Percentiles rank a stretch among this genome's conserved stretches.
Evolutionary conservation across 1,140 invertebrate genomes (phyloP).

Genomic region (Pseudomyrmex pallidus): DNA sequence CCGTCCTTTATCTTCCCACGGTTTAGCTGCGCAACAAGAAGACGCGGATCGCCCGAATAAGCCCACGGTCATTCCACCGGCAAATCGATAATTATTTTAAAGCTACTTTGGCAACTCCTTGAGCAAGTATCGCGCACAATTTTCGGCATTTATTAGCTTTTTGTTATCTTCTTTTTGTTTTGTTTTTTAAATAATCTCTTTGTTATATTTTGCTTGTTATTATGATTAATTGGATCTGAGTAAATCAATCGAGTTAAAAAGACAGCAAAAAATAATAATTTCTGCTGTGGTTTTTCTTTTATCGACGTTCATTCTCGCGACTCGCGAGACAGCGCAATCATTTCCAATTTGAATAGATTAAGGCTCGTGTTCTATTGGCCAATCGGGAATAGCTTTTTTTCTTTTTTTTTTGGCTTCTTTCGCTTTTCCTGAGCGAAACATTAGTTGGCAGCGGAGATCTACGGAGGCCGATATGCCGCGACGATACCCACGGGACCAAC

Average conservation of each 20-base stretch:
- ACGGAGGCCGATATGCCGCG: constrained; percentile 78
- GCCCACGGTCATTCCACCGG: neutral
- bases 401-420: constrained; percentile 62
- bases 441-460: constrained; percentile 73
- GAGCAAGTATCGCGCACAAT: neutral
- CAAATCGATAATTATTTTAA: constrained; percentile 42
- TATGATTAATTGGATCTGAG: constrained; percentile 20
- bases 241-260: neutral
- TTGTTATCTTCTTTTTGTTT: neutral
- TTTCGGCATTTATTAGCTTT: neutral
- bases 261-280: neutral
- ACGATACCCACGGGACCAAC: constrained; percentile 80
- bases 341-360: constrained; percentile 61
- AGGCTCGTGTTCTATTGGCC: constrained; percentile 69
- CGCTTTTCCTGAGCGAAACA: constrained; percentile 68
- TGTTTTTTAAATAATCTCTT: neutral
- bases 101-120: neutral
- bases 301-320: constrained; percentile 13
- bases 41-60: neutral
- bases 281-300: neutral
- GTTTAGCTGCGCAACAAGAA: constrained; percentile 17
- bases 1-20: constrained; percentile 40
- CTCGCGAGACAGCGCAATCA: constrained; percentile 49
- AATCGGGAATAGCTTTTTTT: constrained; percentile 76
- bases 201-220: too few species aligned